phyloP scores from a whole-genome alignment of 2,113 vertebrate genomes.

The Tetrao urogallus region DNA sequence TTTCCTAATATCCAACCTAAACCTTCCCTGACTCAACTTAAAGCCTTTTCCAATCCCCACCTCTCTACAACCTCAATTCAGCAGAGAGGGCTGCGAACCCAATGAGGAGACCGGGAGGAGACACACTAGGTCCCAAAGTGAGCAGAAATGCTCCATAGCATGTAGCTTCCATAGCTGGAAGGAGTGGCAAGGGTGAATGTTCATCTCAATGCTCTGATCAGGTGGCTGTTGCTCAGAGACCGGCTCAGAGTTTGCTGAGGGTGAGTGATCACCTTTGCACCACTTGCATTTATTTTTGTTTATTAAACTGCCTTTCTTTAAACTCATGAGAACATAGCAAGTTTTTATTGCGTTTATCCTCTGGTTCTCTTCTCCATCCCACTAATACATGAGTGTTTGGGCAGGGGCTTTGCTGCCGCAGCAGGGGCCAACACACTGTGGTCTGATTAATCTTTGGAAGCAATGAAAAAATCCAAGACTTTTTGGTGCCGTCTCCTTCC shows the following conservation, averaged over 20 bases:
- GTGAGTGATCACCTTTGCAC: not conserved
- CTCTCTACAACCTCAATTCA: too few species aligned
- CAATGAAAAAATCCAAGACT: not conserved
- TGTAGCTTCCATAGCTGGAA: not conserved
- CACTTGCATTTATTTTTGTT: not conserved
- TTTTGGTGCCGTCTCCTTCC: not conserved
- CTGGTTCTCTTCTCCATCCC: not conserved
- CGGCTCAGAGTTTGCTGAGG: not conserved
- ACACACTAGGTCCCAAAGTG: not conserved
- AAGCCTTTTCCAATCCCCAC: too few species aligned
- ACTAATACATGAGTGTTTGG: too few species aligned
- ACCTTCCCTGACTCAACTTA: too few species aligned
- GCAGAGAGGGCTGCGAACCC: not conserved
- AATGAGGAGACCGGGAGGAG: not conserved
- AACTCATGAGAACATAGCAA: not conserved
- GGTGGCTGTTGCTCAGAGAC: not conserved
- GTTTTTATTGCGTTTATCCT: not conserved
- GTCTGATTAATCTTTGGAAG: not conserved
- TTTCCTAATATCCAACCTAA: too few species aligned
- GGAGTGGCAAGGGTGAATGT: not conserved
- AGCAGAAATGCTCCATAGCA: not conserved
- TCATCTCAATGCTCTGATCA: not conserved
- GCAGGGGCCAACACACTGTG: not conserved
- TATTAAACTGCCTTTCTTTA: not conserved
- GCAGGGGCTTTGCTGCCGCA: not conserved